Conservation (phyloP, 1,140 invertebrate species). For the Orussus abietinus region DNA sequence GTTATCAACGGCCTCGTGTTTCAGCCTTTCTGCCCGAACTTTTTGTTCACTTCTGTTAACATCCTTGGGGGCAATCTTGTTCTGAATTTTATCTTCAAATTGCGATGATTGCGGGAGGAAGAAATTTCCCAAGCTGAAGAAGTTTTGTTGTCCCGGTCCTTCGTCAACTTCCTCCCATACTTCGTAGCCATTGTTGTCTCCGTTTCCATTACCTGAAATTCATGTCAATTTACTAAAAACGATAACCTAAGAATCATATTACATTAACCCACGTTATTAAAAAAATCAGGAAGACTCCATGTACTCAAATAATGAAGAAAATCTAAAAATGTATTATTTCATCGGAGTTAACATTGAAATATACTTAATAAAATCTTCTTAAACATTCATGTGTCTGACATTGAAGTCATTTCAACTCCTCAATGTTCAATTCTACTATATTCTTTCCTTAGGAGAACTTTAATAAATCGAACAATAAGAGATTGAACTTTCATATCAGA, state of each 20-base stretch:
- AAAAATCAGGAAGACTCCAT: background rate
- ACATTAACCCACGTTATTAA: background rate
- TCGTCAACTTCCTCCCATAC: conserved; percentile 33
- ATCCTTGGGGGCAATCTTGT: conserved; percentile 31
- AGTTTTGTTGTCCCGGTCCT: conserved; percentile 3
- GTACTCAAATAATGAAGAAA: conserved; percentile 1
- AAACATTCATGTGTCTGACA: too few species aligned
- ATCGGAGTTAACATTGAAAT: too few species aligned
- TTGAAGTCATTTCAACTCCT: too few species aligned
- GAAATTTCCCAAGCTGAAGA: background rate
- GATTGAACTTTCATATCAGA: too few species aligned
- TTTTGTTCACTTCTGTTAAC: conserved; percentile 3
- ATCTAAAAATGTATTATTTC: too few species aligned
- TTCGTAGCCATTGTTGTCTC: conserved; percentile 22
- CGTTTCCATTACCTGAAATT: background rate
- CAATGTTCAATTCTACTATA: too few species aligned
- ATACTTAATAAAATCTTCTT: too few species aligned
- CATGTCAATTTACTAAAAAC: background rate
- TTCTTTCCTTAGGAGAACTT: too few species aligned
- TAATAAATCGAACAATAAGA: too few species aligned
- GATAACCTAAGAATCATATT: background rate
- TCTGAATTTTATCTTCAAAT: conserved; percentile 22
- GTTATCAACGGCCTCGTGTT: conserved; percentile 10
- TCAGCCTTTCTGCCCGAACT: conserved; percentile 2
- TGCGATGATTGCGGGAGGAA: conserved; percentile 8